Base-by-base conservation (phyloP, 2,113 vertebrate genomes). In the Cavia aperea region DNA sequence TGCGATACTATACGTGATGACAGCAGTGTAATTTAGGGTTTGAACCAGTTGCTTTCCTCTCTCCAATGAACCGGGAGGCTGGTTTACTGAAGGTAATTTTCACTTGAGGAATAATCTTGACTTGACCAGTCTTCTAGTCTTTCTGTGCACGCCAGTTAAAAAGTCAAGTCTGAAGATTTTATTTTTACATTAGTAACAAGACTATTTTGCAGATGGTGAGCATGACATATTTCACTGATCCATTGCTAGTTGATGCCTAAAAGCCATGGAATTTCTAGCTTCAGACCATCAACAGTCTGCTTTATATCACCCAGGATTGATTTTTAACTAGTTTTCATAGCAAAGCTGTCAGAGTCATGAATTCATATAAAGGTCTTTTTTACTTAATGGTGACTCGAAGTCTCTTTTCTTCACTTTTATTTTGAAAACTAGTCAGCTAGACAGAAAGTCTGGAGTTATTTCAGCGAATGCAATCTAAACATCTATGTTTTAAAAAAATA, bases 291-390 rank as follows among this genome's bases (percentile, higher is more conserved):
- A 93, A 43, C 72, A 95, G 19, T 73, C 66, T 85, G 54, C 62
- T 96, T 91, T 93, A 78, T 93, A 65, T 62, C 89, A 70, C 4
- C 4, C 21, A 33, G 43, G 94, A 95, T 90, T 96, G 96, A 96
- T 95, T 96, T 92, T 90, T 79, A 94, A 73, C 73, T 95, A 18
- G 49, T 95, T 97, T 97, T 95, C 87, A 2, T 93, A 92, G 81
- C 31, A 75, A 12, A 96, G 54, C 56, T 96, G 31, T 93, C 81
- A 73, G 89, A 95, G 93, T 95, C 79, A 75, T 26, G 26, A 86
- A 56, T 0, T 0, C 65, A 63, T 60, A 65, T 68, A 91, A 94
- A 86, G 63, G 89, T 95, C 2, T 56, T 94, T 95, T 95, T 91
- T 93, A 78, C 24, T 72, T 70, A 82, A 90, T 9, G 24, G 26